Base-by-base conservation (phyloP, 2,888 invertebrate species). In the Scotopteryx bipunctaria region DNA sequence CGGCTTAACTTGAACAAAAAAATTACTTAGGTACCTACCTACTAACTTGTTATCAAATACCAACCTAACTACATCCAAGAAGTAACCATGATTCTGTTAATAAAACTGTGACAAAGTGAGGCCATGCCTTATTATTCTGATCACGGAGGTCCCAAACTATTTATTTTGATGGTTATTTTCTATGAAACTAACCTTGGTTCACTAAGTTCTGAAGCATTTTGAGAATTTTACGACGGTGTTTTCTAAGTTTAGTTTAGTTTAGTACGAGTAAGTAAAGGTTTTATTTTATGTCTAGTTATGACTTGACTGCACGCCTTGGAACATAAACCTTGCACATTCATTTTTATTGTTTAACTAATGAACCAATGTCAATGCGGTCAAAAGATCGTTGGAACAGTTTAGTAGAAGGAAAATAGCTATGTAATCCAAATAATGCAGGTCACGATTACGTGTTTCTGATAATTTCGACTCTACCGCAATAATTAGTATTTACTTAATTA, bases 281-380 rank as follows among this genome's bases (percentile, higher is more conserved):
- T 15, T 13, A 13, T 13, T 35, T 6, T 13, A 35, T 46, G 46
- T 38, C 37, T 52, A 53, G 27, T 48, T 49, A 59, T 32, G 48
- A 33, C 37, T 32, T 11, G 9, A 33, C 47, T 32, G 43, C 36
- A 49, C 42, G 49, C 43, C 36, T 49, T 17, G 14, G 2, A 33
- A 42, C 45, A 52, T 49, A 58, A 52, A 62, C 53, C 52, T 48
- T 47, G 55, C 50, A 55, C 46, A 40, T 54, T 54, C 48, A 42
- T 57, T 57, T 49, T 53, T 49, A 51, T 55, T 55, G 46, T 60
- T 8, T 48, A 53, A 62, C 65, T 67, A 57, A 69, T 60, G 67
- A 68, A 36, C 51, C 69, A 73, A 69, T 69, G 71, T 71, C 72
- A 64, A 64, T 64, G 52, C 66, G 76, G 71, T 64, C 73, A 57